These are phyloP conservation scores for Hyposoter dolosus DNA, from an alignment of 2,888 invertebrate genomes.

Conservation along the genomic window DNA sequence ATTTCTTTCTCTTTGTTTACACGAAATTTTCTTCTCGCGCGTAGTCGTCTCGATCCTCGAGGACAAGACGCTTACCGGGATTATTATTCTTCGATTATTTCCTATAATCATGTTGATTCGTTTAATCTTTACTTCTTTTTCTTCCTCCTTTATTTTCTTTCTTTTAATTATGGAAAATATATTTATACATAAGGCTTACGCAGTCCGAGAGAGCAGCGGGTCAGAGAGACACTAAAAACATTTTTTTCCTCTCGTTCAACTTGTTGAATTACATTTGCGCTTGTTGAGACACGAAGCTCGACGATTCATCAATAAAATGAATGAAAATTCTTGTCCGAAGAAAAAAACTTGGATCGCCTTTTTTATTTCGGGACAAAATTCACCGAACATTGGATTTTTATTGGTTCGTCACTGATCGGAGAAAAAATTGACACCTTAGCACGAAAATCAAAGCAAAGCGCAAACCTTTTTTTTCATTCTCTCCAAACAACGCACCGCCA, in stretches of 20 bases:
- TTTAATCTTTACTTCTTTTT: constrained; percentile 63
- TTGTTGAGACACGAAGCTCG: not conserved
- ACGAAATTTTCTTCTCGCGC: constrained; percentile 14
- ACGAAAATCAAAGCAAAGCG: constrained; percentile 52
- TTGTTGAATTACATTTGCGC: constrained; percentile 53
- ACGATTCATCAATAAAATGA: not conserved
- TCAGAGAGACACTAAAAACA: constrained; percentile 37
- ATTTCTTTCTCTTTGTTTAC: constrained; percentile 18
- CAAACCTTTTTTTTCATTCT: constrained; percentile 70
- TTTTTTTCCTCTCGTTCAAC: constrained; percentile 66
- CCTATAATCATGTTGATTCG: constrained; percentile 65
- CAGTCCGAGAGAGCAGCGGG: constrained; percentile 68
- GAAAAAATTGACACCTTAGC: not conserved
- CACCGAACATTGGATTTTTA: not conserved
- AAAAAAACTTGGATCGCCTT: not conserved
- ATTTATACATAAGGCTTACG: constrained; percentile 61
- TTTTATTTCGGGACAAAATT: not conserved
- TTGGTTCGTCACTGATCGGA: constrained; percentile 9
- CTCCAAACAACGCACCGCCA: constrained; percentile 77
- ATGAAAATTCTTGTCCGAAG: not conserved
- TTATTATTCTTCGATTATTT: constrained; percentile 63
- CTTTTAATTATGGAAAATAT: constrained; percentile 23
- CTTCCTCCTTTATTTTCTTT: constrained; percentile 48
- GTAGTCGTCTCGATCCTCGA: constrained; percentile 6
- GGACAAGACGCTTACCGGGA: constrained; percentile 32